These are phyloP conservation scores for Rutilus rutilus DNA, from an alignment of 2,113 vertebrate genomes.

Conservation along the genomic window DNA sequence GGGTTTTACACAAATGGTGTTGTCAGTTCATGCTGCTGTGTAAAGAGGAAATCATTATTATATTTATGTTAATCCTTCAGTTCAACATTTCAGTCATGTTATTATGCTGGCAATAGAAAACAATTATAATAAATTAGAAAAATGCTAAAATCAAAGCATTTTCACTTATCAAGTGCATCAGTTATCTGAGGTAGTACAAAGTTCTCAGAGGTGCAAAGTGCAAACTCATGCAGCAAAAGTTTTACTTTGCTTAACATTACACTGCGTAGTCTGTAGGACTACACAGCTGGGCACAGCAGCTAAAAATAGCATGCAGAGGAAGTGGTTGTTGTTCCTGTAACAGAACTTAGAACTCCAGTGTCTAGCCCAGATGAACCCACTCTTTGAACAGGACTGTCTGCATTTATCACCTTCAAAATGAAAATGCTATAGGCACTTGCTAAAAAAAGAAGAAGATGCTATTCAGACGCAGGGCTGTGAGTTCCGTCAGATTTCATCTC, in stretches of 20 bases:
- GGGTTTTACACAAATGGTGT: neutral
- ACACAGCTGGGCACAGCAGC: neutral
- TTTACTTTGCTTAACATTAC: neutral
- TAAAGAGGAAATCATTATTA: neutral
- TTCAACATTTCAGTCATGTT: neutral
- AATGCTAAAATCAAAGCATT: neutral
- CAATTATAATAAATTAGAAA: neutral
- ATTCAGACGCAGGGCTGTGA: neutral
- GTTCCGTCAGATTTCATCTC: neutral
- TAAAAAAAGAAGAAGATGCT: neutral
- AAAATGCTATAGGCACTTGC: neutral
- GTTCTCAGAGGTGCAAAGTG: neutral
- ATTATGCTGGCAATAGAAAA: neutral
- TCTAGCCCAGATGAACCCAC: neutral
- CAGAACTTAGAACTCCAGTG: neutral
- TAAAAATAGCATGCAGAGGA: conserved; percentile 18
- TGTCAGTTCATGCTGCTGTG: neutral
- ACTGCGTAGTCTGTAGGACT: neutral
- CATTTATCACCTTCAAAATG: neutral
- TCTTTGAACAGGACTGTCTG: neutral
- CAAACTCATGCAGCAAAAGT: neutral
- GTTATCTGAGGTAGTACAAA: neutral
- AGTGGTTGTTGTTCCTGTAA: conserved; percentile 20
- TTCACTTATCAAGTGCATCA: neutral
- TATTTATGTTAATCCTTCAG: neutral